These are phyloP conservation scores for Bugula neritina DNA, from an alignment of 2,888 invertebrate genomes.

Conservation along the genomic window DNA sequence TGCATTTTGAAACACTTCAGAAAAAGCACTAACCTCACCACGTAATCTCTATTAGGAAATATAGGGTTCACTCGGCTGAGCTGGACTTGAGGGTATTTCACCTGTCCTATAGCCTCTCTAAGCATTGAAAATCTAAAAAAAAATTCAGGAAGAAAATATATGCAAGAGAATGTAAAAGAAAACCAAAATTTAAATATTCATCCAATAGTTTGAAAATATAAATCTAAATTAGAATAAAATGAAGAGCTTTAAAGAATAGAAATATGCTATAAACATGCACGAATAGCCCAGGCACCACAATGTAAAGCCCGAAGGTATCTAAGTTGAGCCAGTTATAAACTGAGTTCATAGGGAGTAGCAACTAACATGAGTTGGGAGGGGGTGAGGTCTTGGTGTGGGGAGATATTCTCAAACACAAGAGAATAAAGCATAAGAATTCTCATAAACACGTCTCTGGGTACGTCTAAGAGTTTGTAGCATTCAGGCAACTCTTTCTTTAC, in stretches of 20 bases:
- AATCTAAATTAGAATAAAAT: too few relatives aligned
- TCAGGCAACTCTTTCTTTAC: constrained; percentile 40
- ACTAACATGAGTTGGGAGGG: constrained; percentile 15
- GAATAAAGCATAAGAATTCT: constrained; percentile 54
- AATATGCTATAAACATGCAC: too few relatives aligned
- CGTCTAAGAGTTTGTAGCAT: constrained; percentile 48
- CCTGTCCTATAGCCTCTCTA: not conserved
- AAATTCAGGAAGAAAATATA: too few relatives aligned
- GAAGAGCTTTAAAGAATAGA: too few relatives aligned
- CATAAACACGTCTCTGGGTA: constrained; percentile 52
- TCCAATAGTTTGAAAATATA: too few relatives aligned
- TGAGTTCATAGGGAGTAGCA: too few relatives aligned
- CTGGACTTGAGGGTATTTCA: not conserved
- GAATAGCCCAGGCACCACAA: too few relatives aligned
- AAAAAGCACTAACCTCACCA: not conserved
- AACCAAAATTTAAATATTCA: too few relatives aligned
- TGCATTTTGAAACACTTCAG: too few relatives aligned
- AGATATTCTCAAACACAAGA: constrained; percentile 35
- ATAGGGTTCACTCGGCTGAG: not conserved
- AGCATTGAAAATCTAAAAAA: constrained; percentile 1
- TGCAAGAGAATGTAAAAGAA: too few relatives aligned
- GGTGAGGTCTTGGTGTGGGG: not conserved
- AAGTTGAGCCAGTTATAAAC: too few relatives aligned
- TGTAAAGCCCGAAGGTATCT: too few relatives aligned
- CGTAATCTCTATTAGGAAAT: constrained; percentile 2